Evolutionary conservation across 2,797 vertebrate genomes (phyloP).

Genomic region (Sebastes diaconus): DNA sequence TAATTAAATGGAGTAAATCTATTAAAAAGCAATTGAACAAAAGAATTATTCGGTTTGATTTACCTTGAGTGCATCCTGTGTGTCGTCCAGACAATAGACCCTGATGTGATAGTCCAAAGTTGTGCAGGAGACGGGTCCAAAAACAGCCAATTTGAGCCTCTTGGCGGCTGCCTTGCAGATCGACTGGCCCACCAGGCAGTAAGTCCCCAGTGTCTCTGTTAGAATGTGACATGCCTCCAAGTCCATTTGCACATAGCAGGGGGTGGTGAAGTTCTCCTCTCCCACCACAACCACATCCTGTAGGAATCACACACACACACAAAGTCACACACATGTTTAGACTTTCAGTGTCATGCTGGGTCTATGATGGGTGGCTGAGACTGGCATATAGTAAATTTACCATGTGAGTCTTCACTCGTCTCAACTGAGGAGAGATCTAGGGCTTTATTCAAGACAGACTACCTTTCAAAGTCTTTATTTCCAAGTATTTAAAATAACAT

Average conservation of each 20-base stretch:
- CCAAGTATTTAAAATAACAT: background rate
- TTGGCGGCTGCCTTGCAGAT: conserved; percentile 91
- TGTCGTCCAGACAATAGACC: conserved; percentile 97
- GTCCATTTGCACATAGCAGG: conserved; percentile 97
- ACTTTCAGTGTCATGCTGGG: background rate
- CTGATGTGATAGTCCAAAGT: conserved; percentile 95
- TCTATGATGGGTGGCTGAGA: background rate
- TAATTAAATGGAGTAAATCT: background rate
- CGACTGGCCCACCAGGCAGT: conserved; percentile 93
- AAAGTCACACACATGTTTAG: conserved; percentile 8
- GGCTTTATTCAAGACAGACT: background rate
- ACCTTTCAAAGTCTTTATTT: background rate
- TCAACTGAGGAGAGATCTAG: background rate
- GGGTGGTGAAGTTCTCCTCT: conserved; percentile 97
- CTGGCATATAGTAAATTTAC: background rate
- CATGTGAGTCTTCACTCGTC: background rate
- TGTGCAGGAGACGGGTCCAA: conserved; percentile 91
- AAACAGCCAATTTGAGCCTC: conserved; percentile 94
- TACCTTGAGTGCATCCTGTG: conserved; percentile 96
- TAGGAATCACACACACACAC: conserved; percentile 9
- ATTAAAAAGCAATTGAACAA: background rate
- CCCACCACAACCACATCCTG: conserved; percentile 96
- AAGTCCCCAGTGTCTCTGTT: conserved; percentile 95
- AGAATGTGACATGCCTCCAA: conserved; percentile 96
- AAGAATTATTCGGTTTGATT: background rate